Percentiles rank a stretch among this genome's conserved stretches.
Conservation (phyloP, 2,888 invertebrate species). For the Agrilus biguttatus region DNA sequence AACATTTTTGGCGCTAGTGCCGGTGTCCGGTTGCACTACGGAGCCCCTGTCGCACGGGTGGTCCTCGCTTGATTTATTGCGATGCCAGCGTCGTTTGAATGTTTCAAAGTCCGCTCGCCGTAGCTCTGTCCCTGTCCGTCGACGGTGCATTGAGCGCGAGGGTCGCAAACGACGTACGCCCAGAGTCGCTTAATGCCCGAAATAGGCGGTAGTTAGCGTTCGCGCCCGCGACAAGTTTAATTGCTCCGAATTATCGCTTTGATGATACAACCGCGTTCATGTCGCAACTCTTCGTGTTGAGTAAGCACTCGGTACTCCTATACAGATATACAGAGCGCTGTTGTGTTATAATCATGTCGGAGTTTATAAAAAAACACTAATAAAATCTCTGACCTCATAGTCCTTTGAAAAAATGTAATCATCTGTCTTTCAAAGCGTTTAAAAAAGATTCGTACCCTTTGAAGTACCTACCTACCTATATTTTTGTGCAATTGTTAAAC, state of each 20-base stretch:
- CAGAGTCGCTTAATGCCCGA: conserved; percentile 7
- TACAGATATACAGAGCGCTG: too few relatives aligned
- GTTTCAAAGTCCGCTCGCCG: conserved; percentile 20
- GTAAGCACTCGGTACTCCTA: too few relatives aligned
- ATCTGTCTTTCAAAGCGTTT: too few relatives aligned
- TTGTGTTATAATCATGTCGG: too few relatives aligned
- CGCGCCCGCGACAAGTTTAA: conserved; percentile 19
- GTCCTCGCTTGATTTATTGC: conserved; percentile 29
- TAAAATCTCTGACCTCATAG: too few relatives aligned
- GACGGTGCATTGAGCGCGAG: conserved; percentile 2
- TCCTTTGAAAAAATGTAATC: too few relatives aligned
- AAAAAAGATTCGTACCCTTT: too few relatives aligned
- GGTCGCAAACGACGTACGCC: conserved; percentile 10
- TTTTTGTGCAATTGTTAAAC: too few relatives aligned
- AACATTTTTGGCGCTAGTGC: conserved; percentile 35
- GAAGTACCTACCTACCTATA: too few relatives aligned
- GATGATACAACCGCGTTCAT: conserved; percentile 8
- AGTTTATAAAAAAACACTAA: too few relatives aligned
- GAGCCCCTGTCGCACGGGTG: conserved; percentile 27
- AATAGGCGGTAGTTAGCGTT: conserved; percentile 15
- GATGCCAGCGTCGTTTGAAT: conserved; percentile 31
- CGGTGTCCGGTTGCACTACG: conserved; percentile 30
- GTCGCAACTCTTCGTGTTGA: too few relatives aligned
- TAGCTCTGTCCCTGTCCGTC: conserved; percentile 3
- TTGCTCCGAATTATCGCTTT: conserved; percentile 18